phyloP scores from a whole-genome alignment of 2,797 vertebrate genomes.

The Poeciliopsis gracilis region DNA sequence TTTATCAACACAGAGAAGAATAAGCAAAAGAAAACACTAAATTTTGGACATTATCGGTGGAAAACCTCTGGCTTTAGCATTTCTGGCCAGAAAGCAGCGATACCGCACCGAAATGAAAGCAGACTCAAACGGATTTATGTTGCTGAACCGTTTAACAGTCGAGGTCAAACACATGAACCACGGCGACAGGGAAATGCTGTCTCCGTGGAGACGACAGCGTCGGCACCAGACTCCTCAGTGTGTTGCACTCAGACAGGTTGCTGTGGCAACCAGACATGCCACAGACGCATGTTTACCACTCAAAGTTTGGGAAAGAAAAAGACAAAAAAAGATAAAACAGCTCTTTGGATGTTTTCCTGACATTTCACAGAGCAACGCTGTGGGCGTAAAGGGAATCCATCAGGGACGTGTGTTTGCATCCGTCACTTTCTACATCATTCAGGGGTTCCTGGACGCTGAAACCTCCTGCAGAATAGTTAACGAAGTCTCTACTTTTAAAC shows the following conservation, averaged over 20 bases:
- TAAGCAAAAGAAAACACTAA: not conserved
- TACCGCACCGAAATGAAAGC: not conserved
- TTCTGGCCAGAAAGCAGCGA: not conserved
- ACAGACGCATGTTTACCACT: not conserved
- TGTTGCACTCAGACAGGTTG: conserved; percentile 31
- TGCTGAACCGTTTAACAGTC: not conserved
- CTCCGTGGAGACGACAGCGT: conserved; percentile 46
- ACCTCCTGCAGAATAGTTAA: not conserved
- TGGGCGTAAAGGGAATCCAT: not conserved
- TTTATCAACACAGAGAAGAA: not conserved
- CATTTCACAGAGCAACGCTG: not conserved
- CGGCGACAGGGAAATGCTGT: conserved; percentile 26
- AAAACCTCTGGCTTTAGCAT: too few relatives aligned
- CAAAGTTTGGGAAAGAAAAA: not conserved
- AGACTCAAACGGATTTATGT: not conserved
- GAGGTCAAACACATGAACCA: not conserved
- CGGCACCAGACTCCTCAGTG: conserved; percentile 8
- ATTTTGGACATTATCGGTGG: not conserved
- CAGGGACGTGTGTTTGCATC: not conserved
- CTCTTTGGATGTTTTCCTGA: not conserved
- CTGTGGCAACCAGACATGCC: conserved; percentile 40
- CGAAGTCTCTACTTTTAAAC: not conserved
- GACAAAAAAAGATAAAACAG: not conserved
- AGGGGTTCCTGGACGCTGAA: not conserved
- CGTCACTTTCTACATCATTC: not conserved